Percentiles rank a stretch among this genome's conserved stretches.
phyloP scores from a whole-genome alignment of 2,113 vertebrate genomes.

The Hemibagrus wyckioides region DNA sequence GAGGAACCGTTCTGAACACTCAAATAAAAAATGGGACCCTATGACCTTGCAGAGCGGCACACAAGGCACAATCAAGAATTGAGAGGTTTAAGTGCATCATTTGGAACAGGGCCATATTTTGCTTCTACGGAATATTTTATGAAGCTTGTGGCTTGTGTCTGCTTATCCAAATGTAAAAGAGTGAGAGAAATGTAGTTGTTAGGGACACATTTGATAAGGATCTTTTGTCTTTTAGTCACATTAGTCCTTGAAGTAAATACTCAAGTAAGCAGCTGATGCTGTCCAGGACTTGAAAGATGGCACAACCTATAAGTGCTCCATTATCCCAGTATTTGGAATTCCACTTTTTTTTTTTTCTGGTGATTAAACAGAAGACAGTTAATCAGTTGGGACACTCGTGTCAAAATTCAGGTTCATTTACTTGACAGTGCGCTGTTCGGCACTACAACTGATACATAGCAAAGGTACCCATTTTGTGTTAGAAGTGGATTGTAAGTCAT shows the following conservation, averaged over 20 bases:
- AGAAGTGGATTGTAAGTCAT: not conserved
- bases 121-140: not conserved
- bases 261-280: not conserved
- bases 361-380: not conserved
- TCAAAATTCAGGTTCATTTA: no score
- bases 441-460: not conserved
- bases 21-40: no score
- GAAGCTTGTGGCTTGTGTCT: not conserved
- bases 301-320: not conserved
- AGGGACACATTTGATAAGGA: not conserved
- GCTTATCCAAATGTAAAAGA: not conserved
- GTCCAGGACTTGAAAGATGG: not conserved
- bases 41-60: not conserved
- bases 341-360: not conserved
- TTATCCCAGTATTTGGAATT: not conserved
- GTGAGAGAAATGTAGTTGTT: not conserved
- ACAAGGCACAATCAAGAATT: not conserved
- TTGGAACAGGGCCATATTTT: not conserved
- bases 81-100: not conserved
- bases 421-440: not conserved
- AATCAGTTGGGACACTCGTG: not conserved
- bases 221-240: not conserved
- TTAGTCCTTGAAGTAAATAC: not conserved
- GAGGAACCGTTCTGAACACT: not conserved
- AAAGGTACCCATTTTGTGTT: not conserved